These are phyloP conservation scores for Bilobella aurantiaca DNA, from an alignment of 1,140 invertebrate species.

Conservation along the genomic window DNA sequence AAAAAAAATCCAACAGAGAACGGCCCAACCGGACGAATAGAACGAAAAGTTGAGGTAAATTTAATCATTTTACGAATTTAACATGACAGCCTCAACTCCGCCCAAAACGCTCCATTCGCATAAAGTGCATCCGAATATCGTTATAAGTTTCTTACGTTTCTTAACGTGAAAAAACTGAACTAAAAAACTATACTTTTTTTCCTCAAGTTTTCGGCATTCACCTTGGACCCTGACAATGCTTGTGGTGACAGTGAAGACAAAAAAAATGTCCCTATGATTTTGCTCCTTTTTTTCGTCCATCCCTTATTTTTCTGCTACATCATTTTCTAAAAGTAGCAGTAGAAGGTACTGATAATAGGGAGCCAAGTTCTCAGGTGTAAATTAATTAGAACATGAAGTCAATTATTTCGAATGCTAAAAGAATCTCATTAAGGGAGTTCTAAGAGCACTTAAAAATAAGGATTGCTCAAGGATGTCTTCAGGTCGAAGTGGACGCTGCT, in stretches of 20 bases:
- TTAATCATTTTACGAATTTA: not conserved
- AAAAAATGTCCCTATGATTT: too few species aligned
- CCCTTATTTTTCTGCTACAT: too few species aligned
- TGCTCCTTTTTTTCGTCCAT: too few species aligned
- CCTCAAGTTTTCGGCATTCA: too few species aligned
- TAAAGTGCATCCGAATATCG: not conserved
- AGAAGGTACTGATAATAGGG: too few species aligned
- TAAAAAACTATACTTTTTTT: not conserved
- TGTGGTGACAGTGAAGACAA: not conserved
- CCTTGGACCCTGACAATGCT: not conserved
- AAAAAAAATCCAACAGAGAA: not conserved
- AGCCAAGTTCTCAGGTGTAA: too few species aligned
- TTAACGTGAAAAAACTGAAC: not conserved
- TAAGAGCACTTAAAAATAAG: not conserved
- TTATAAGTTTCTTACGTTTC: not conserved
- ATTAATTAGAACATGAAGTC: not conserved
- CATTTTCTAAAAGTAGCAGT: too few species aligned
- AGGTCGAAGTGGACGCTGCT: too few species aligned
- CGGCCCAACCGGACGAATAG: too few species aligned
- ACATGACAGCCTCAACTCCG: not conserved
- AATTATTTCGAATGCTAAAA: not conserved
- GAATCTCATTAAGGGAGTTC: not conserved
- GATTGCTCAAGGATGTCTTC: not conserved
- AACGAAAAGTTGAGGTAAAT: not conserved
- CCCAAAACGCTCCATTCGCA: not conserved